Evolutionary conservation across 2,113 vertebrate genomes (phyloP).

Genomic region (Vireo altiloquus): DNA sequence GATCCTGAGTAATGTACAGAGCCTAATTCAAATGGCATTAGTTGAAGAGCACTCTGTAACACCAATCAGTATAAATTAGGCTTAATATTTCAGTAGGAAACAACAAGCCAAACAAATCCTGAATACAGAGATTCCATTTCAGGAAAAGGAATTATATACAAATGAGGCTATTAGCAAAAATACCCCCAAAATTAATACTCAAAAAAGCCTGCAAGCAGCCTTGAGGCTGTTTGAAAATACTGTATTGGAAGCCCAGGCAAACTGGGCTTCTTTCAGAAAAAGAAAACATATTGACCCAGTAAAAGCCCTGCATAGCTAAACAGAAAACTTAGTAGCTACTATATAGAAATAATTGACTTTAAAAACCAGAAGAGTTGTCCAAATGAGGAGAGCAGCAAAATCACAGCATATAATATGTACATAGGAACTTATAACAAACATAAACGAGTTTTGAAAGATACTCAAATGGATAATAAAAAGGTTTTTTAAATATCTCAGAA

Average conservation of each 20-base stretch:
- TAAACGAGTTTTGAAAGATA: not conserved
- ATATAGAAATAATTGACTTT: not conserved
- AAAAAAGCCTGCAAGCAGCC: not conserved
- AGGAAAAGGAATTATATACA: not conserved
- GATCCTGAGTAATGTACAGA: not conserved
- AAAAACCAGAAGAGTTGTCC: not conserved
- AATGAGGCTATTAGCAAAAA: constrained; percentile 15
- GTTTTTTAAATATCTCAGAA: not conserved
- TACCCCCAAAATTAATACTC: not conserved
- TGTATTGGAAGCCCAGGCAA: not conserved
- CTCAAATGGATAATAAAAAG: not conserved
- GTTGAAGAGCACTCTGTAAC: not conserved
- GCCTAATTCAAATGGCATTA: not conserved
- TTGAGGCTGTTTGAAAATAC: not conserved
- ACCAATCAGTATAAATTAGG: not conserved
- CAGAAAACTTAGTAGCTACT: not conserved
- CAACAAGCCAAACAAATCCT: not conserved
- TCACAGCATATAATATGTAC: not conserved
- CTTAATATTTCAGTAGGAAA: not conserved
- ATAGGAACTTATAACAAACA: not conserved
- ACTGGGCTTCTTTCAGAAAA: not conserved
- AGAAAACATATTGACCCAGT: not conserved
- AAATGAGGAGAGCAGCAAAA: not conserved
- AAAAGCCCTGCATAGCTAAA: not conserved
- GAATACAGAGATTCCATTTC: not conserved